Percentiles rank a stretch among this genome's conserved stretches.
These are phyloP conservation scores for Platyscapa corneri DNA, from an alignment of 1,140 invertebrate genomes.

Conservation along the genomic window DNA sequence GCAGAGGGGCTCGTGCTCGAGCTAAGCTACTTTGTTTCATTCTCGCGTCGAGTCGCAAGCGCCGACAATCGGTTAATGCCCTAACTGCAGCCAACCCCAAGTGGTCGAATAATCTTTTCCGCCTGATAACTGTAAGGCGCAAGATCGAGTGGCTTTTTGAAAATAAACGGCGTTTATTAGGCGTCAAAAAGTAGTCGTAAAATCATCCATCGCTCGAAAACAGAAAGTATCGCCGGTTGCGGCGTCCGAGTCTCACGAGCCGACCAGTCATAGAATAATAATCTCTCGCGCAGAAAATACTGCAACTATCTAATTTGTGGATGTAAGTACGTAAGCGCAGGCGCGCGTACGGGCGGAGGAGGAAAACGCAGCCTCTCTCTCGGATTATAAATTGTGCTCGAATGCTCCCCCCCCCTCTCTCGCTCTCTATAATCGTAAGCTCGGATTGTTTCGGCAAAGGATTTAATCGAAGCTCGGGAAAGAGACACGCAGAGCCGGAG, in stretches of 20 bases:
- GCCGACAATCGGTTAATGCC: too few species aligned
- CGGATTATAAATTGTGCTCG: background rate
- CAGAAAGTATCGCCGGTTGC: background rate
- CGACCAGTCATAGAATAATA: background rate
- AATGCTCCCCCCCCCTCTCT: too few species aligned
- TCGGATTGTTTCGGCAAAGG: constrained; percentile 2
- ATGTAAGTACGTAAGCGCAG: background rate
- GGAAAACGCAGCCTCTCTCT: background rate
- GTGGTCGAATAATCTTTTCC: too few species aligned
- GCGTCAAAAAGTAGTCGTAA: background rate
- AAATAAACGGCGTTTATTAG: background rate
- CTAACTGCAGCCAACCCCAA: too few species aligned
- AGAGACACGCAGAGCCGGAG: background rate
- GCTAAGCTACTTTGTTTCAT: too few species aligned
- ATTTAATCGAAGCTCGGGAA: background rate
- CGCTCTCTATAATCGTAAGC: background rate
- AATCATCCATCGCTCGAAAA: background rate
- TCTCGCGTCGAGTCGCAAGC: too few species aligned
- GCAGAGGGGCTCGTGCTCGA: too few species aligned
- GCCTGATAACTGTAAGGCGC: too few species aligned
- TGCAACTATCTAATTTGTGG: background rate
- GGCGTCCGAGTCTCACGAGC: too few species aligned
- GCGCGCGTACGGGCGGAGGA: background rate
- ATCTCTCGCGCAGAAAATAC: background rate
- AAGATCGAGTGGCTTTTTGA: background rate